Base-by-base conservation (phyloP, 2,888 invertebrate species). In the Cryptocephalus primarius region DNA sequence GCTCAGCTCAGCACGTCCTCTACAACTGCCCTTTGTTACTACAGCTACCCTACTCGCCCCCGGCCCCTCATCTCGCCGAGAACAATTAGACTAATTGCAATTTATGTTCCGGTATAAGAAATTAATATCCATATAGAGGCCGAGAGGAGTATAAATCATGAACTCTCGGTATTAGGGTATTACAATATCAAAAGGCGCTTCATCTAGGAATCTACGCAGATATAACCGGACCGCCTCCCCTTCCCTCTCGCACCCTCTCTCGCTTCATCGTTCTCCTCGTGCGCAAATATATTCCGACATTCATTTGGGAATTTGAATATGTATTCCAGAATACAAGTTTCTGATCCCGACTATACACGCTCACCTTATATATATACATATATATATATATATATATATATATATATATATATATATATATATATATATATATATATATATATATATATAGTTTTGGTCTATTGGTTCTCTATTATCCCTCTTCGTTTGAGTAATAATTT, bases 291-390 rank as follows among this genome's bases (percentile, higher is more conserved):
- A 64, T 64, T 61, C 60, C 54, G 56, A 55, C 55, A 58, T 59
- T 62, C 66, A 62, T 67, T 66, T 67, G 66, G 67, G 66, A 67
- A 67, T 68, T 67, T 66, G 66, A 66, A 68, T 68, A 66, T 63
- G 61, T 62, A 63, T 59, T 62, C 59, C 57, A 59, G 22, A 22
- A 22, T 62, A 59, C 55, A 54, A 54, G 60, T 60, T 62, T 62
- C 62, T 59, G 60, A 60, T 58, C 58, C 59, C 55, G 56, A 59
- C 57, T 60, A 60, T 53, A 55, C 56, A 58, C 55, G 22, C 22
- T 22, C 22, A 22, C 50, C 51, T 48, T 49, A 45, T 59, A 56
- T 58, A n/a, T n/a, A n/a, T n/a, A n/a, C n/a, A n/a, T n/a, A n/a
- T n/a, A n/a, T n/a, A n/a, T n/a, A n/a, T n/a, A n/a, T n/a, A n/a